A percentile compares a stretch with the other conserved stretches of the same genome.
Conservation (phyloP, 2,888 invertebrate genomes). For the Lithophane socia region DNA sequence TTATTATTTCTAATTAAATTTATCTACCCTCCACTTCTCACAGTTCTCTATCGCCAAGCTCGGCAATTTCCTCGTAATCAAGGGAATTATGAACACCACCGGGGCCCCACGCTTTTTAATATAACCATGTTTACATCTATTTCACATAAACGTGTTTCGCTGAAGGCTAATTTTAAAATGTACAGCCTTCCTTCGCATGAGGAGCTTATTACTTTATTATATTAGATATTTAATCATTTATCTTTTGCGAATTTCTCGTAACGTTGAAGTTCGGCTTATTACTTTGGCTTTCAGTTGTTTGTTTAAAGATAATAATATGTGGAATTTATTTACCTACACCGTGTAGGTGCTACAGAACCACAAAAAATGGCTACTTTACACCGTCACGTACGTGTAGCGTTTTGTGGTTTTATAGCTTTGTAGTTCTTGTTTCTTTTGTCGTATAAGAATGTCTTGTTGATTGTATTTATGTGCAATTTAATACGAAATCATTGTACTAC, state of each 20-base stretch:
- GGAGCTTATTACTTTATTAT: conserved; percentile 29
- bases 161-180: conserved; percentile 64
- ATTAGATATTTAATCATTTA: conserved; percentile 34
- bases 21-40: conserved; percentile 1
- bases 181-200: conserved; percentile 23
- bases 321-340: neutral
- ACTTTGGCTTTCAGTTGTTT: conserved; percentile 12
- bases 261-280: conserved; percentile 2
- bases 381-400: neutral
- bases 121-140: conserved; percentile 60
- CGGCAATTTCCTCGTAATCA: conserved; percentile 56
- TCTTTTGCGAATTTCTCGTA: conserved; percentile 15
- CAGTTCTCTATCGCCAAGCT: conserved; percentile 11
- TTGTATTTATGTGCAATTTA: neutral
- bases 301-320: neutral
- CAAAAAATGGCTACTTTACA: no score
- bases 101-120: conserved; percentile 44
- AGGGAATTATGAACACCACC: conserved; percentile 51
- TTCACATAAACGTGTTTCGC: conserved; percentile 54
- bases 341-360: no score
- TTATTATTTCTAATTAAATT: conserved; percentile 41
- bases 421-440: neutral
- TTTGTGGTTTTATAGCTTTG: neutral
- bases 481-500: neutral
- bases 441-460: neutral